These are phyloP conservation scores for Chesias legatella DNA, from an alignment of 2,888 invertebrate genomes.

Conservation along the genomic window DNA sequence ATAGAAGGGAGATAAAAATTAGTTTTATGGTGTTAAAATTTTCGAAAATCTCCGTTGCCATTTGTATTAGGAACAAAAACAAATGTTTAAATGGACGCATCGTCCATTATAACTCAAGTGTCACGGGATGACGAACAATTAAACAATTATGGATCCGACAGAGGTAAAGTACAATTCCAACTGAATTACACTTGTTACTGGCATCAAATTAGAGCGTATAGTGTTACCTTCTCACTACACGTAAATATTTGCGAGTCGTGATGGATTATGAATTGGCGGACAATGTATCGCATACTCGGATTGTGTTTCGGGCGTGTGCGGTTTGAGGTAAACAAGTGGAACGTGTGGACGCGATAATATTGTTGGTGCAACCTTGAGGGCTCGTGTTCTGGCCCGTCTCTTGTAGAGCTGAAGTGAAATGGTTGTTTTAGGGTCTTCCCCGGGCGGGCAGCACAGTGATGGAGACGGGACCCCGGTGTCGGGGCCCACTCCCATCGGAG, in stretches of 20 bases:
- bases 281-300: slow-evolving; percentile 43
- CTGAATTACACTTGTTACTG: slow-evolving; percentile 78
- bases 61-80: slow-evolving; percentile 75
- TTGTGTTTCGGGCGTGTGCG: slow-evolving; percentile 38
- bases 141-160: slow-evolving; percentile 94
- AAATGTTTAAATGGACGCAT: slow-evolving; percentile 94
- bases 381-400: slow-evolving; percentile 48
- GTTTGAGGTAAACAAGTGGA: slow-evolving; percentile 71
- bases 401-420: slow-evolving; percentile 44
- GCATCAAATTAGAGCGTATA: slow-evolving; percentile 77
- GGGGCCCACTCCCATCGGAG: slow-evolving; percentile 68
- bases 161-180: slow-evolving; percentile 86
- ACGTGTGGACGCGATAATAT: slow-evolving; percentile 69
- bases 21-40: slow-evolving; percentile 80
- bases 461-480: slow-evolving; percentile 77
- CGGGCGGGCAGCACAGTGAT: slow-evolving; percentile 77
- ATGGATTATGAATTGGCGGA: slow-evolving; percentile 41
- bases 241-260: slow-evolving; percentile 63
- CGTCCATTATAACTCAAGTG: slow-evolving; percentile 99
- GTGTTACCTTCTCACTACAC: slow-evolving; percentile 66
- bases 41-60: slow-evolving; percentile 73
- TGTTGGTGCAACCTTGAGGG: slow-evolving; percentile 68
- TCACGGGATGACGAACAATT: slow-evolving; percentile 98
- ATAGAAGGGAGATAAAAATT: slow-evolving; percentile 80
- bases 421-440: slow-evolving; percentile 78